Conservation (phyloP, 2,797 vertebrate genomes). For the Sparus aurata region DNA sequence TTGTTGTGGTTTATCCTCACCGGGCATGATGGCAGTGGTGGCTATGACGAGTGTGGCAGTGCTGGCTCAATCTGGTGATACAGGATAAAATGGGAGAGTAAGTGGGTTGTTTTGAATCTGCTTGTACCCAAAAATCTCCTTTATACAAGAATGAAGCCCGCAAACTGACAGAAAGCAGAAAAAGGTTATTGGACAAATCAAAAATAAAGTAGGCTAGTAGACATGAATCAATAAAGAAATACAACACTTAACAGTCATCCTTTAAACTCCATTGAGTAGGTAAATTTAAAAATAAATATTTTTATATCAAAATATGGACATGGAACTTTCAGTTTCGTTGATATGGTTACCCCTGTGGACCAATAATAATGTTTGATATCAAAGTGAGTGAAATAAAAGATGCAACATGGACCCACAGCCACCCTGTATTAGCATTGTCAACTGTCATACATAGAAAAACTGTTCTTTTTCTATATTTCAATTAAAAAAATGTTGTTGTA, state of each 20-base stretch:
- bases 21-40: constrained; percentile 84
- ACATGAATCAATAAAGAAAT: background rate
- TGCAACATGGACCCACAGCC: too few relatives aligned
- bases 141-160: background rate
- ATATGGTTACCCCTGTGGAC: too few relatives aligned
- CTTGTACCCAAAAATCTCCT: background rate
- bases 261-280: background rate
- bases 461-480: background rate
- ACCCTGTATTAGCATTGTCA: too few relatives aligned
- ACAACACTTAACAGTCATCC: background rate
- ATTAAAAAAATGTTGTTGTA: too few relatives aligned
- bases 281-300: background rate
- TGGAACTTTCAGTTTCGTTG: too few relatives aligned
- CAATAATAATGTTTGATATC: too few relatives aligned
- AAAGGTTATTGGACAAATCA: background rate
- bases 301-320: background rate
- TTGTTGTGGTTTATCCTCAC: constrained; percentile 72
- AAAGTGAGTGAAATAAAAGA: too few relatives aligned
- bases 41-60: background rate
- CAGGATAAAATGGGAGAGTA: background rate
- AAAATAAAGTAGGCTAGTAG: background rate
- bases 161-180: background rate
- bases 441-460: background rate
- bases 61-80: constrained; percentile 45
- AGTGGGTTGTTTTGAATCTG: background rate